Base-by-base conservation (phyloP, 2,113 vertebrate species). In the Plotosus lineatus region DNA sequence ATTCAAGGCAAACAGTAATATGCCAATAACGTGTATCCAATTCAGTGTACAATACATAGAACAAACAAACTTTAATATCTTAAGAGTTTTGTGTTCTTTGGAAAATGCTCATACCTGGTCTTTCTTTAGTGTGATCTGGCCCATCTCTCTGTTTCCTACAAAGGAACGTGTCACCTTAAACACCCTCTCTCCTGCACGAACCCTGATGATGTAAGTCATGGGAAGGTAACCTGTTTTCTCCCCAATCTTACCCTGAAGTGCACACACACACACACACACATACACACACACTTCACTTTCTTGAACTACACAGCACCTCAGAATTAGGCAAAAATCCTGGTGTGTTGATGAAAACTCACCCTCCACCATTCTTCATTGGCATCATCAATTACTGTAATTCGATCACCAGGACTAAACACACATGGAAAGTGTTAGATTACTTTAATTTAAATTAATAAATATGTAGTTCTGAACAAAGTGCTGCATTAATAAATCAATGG, bases 341-440 rank as follows among this genome's bases (percentile, higher is more conserved):
- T 17, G 3, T 31, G 31, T 28, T 1, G 17, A 44, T 23, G 6
- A 63, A 14, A 55, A 88, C 95, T 94, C 87, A 99, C 98, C 92
- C 97, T 90, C 97, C 98, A 99, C 98, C 96, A 98, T 77, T 97
- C 96, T 86, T 99, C 98, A 73, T 99, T 99, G 89, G 98, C 98
- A 89, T 99, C 98, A 72, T 99, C 98, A 9, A 98, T 92, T 44
- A 99, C 97, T 0, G 94, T 96, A 91, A 99, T 96, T 83, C 96
- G 95, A 91, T 99, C 97, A 46, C 98, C 98, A 0, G 97, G 96
- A 77, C 97, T 97, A 80, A 66, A 89, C 69, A 84, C 73, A 86
- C 1, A 80, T 15, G 56, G 36, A 44, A 71, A 15, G 9, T 19
- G 17, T 2, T n/a, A 21, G 3, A 33, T 3, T 5, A 11, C 7